Base-by-base conservation (phyloP, 2,797 vertebrate genomes). In the Semaprochilodus insignis region DNA sequence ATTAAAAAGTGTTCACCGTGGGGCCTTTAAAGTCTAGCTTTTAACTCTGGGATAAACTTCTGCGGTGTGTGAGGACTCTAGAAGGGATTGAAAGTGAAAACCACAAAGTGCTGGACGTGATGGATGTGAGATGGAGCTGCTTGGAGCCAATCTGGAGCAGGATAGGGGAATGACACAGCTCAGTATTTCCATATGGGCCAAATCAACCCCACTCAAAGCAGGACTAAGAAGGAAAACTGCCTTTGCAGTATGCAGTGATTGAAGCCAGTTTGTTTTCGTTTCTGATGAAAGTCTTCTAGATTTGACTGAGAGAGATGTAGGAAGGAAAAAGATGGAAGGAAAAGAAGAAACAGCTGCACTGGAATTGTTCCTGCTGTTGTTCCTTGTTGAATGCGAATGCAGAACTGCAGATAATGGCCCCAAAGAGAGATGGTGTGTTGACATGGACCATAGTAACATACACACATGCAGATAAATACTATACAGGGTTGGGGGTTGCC, bases 261-360 rank as follows among this genome's bases (percentile, higher is more conserved):
- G 13, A 44, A 52, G 25, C 48, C 54, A 73, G 51, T 84, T 80
- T 79, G 82, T 86, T 82, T 77, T 84, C 34, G 8, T 80, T 82
- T 34, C 60, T 59, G 44, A 79, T 67, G 60, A 78, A 81, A 81
- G 65, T 31, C 48, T 74, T 40, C 1, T 69, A 57, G 70, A n/a
- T 70, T 44, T 75, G 70, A 40, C 60, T 67, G 54, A 66, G 78
- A 79, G 54, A 81, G 36, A 74, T 63, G 51, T 75, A 77, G 54
- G 31, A 57, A 36, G 52, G 27, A 74, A 77, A 44, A 81, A 54
- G 74, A 52, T 60, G n/a, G 1, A 25, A 65, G 70, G 82, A 15
- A 73, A 78, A 67, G 59, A 77, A 57, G 17, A 57, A 81, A 81
- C 81, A 88, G 81, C 82, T 86, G 87, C 40, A 48, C 27, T 63